A percentile compares a stretch with the other conserved stretches of the same genome.
Conservation (phyloP, 2,113 vertebrate species). For the Lasiurus borealis region DNA sequence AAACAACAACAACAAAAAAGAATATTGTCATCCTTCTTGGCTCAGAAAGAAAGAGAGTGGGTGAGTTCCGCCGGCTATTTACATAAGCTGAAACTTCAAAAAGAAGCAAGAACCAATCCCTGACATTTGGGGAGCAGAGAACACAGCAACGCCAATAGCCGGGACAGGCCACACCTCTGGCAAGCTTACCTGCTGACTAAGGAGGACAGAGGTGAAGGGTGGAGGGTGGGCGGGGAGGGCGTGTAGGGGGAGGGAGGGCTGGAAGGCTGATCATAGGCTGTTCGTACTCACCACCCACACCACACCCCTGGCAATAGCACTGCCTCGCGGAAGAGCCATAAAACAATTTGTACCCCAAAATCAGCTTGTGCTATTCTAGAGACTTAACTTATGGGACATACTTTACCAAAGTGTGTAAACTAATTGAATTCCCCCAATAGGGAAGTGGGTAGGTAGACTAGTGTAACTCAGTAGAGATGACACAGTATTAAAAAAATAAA, state of each 20-base stretch:
- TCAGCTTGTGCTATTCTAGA: background rate
- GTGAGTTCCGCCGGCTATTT: background rate
- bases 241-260: background rate
- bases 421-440: background rate
- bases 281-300: background rate
- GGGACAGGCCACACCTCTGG: background rate
- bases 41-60: background rate
- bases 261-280: background rate
- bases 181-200: background rate
- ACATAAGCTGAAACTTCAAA: slow-evolving; percentile 18
- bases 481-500: background rate
- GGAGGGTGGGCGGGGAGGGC: fast-evolving
- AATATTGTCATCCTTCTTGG: slow-evolving; percentile 53
- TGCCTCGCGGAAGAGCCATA: background rate
- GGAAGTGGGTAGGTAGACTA: background rate
- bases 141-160: background rate
- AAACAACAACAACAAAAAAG: slow-evolving; percentile 17
- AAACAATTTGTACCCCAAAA: background rate
- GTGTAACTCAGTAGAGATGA: background rate
- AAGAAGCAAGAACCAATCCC: background rate
- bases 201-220: fast-evolving
- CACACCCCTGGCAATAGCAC: background rate
- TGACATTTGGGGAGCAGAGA: background rate
- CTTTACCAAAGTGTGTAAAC: background rate
- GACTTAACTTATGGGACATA: background rate